These are phyloP conservation scores for Tridacna crocea DNA, from an alignment of 2,888 invertebrate genomes.

Conservation along the genomic window DNA sequence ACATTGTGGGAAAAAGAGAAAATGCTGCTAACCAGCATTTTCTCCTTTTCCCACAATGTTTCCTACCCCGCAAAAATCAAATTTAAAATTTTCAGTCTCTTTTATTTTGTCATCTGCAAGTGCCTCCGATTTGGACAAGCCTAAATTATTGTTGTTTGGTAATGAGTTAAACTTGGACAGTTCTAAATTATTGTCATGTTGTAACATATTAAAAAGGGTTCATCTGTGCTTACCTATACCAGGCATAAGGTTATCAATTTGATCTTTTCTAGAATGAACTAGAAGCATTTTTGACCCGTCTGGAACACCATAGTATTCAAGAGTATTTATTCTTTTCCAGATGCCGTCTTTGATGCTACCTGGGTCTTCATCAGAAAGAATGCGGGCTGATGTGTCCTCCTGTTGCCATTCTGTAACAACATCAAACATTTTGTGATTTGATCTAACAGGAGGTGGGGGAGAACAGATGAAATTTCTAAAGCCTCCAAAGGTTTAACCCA, in stretches of 20 bases:
- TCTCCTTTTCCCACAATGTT: too few relatives aligned
- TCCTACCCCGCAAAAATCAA: too few relatives aligned
- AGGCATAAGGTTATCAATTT: background rate
- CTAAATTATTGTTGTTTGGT: too few relatives aligned
- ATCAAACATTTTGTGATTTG: background rate
- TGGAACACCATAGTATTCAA: slow-evolving; percentile 96
- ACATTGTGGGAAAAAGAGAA: too few relatives aligned
- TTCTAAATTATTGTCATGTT: too few relatives aligned
- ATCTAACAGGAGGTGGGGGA: background rate
- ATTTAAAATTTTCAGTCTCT: too few relatives aligned
- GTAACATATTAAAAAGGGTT: too few relatives aligned
- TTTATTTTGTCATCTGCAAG: too few relatives aligned
- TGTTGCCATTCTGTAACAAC: slow-evolving; percentile 27
- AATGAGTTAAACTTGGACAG: too few relatives aligned
- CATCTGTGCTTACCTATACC: too few relatives aligned
- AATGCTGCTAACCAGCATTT: too few relatives aligned
- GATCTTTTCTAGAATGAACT: slow-evolving; percentile 3
- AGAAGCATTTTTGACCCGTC: slow-evolving; percentile 92
- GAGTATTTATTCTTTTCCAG: slow-evolving; percentile 98
- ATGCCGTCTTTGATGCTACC: slow-evolving; percentile 96
- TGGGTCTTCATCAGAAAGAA: slow-evolving; percentile 96
- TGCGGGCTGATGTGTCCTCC: slow-evolving; percentile 31
- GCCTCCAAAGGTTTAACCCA: background rate
- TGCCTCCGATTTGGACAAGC: too few relatives aligned
- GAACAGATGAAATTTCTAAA: background rate